These are phyloP conservation scores for Morpho deidamia DNA, from an alignment of 2,888 invertebrate species.

Conservation along the genomic window DNA sequence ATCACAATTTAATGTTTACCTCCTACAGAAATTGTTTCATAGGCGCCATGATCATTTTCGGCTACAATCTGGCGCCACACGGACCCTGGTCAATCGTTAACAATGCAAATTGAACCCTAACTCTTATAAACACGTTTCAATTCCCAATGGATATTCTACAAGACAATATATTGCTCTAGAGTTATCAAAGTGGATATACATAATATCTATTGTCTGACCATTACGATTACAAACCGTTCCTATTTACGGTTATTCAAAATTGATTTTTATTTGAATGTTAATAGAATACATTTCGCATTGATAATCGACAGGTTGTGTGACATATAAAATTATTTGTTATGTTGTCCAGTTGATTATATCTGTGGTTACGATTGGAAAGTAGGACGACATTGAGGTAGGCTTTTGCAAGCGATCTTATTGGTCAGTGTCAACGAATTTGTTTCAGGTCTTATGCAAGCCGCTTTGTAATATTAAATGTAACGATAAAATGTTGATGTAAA, in stretches of 20 bases:
- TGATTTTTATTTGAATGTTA: slow-evolving; percentile 33
- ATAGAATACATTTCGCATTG: slow-evolving; percentile 23
- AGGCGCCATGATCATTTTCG: slow-evolving; percentile 23
- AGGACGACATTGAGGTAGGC: slow-evolving; percentile 71
- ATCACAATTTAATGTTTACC: slow-evolving; percentile 25
- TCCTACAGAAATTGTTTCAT: slow-evolving; percentile 23
- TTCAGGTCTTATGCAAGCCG: slow-evolving; percentile 36
- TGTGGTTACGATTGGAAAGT: slow-evolving; percentile 64
- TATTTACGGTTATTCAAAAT: slow-evolving; percentile 29
- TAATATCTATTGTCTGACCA: slow-evolving; percentile 40
- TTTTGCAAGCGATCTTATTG: slow-evolving; percentile 64
- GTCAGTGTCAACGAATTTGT: slow-evolving; percentile 73
- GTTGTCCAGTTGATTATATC: slow-evolving; percentile 60
- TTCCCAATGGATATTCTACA: slow-evolving; percentile 31
- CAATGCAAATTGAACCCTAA: slow-evolving; percentile 11
- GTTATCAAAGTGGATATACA: slow-evolving; percentile 12
- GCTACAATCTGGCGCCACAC: slow-evolving; percentile 19
- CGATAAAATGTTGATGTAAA: slow-evolving; percentile 10
- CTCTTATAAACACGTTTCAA: slow-evolving; percentile 13
- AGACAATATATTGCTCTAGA: neutral
- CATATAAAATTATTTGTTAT: slow-evolving; percentile 55
- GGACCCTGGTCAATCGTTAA: slow-evolving; percentile 12
- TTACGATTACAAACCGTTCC: slow-evolving; percentile 20
- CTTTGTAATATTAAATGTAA: slow-evolving; percentile 19
- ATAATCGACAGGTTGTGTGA: slow-evolving; percentile 32